phyloP scores from a whole-genome alignment of 2,797 vertebrate species.

The Heteromormyrus szaboi region DNA sequence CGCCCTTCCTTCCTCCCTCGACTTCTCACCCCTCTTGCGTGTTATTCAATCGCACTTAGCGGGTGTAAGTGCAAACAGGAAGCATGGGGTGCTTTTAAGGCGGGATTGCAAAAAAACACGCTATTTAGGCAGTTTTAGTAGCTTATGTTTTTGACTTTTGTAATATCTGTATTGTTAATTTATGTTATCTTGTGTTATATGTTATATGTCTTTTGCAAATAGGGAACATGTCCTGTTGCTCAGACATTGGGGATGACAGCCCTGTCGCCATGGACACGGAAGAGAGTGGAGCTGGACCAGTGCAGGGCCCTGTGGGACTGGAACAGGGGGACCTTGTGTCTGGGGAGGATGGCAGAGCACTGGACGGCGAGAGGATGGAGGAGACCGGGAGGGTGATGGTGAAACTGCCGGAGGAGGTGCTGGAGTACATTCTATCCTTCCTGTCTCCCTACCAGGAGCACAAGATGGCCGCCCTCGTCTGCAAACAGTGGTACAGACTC shows the following conservation, averaged over 20 bases:
- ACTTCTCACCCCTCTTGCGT: not conserved
- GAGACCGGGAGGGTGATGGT: slow-evolving; percentile 72
- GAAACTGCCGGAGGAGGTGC: slow-evolving; percentile 91
- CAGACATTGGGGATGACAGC: slow-evolving; percentile 82
- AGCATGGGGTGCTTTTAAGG: not conserved
- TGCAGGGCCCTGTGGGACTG: slow-evolving; percentile 45
- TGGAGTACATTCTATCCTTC: slow-evolving; percentile 96
- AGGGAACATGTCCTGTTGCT: slow-evolving; percentile 81
- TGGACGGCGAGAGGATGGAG: slow-evolving; percentile 44
- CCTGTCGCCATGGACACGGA: slow-evolving; percentile 92
- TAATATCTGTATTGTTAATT: not conserved
- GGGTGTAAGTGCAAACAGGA: not conserved
- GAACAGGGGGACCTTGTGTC: slow-evolving; percentile 55
- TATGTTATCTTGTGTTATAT: not conserved
- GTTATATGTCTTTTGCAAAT: slow-evolving; percentile 19
- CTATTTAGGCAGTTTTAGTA: not conserved
- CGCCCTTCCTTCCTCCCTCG: not conserved
- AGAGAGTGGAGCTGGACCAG: slow-evolving; percentile 62
- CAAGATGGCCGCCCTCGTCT: slow-evolving; percentile 93
- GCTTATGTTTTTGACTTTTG: not conserved
- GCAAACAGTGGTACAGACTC: slow-evolving; percentile 97
- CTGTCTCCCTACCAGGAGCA: slow-evolving; percentile 97
- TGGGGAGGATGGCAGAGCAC: slow-evolving; percentile 48
- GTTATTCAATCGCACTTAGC: not conserved
- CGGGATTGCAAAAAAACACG: not conserved